Conservation (phyloP, 2,888 invertebrate species). For the Tuta absoluta region DNA sequence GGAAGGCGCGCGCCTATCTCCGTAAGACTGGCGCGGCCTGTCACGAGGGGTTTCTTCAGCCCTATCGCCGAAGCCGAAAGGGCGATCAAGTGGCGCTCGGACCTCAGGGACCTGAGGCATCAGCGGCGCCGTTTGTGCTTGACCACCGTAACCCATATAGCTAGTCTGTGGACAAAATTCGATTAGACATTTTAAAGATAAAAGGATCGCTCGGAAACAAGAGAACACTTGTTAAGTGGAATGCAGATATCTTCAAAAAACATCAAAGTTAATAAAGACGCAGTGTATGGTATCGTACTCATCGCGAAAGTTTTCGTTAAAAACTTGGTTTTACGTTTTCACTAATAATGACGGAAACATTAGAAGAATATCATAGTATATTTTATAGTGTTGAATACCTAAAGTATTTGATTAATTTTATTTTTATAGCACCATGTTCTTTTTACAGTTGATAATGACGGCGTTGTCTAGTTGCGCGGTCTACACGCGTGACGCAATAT, state of each 20-base stretch:
- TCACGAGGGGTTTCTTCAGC: background rate
- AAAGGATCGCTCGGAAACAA: background rate
- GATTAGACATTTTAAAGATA: slow-evolving; percentile 19
- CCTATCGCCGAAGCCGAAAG: slow-evolving; percentile 16
- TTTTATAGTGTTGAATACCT: no score
- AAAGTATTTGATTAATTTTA: no score
- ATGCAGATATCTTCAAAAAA: background rate
- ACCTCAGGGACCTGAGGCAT: slow-evolving; percentile 10
- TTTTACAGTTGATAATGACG: no score
- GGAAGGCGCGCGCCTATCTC: background rate
- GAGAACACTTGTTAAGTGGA: background rate
- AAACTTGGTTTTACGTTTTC: no score
- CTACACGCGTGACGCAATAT: no score
- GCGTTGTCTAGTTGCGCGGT: no score
- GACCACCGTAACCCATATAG: slow-evolving; percentile 30
- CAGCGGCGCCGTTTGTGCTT: slow-evolving; percentile 4
- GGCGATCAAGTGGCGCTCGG: background rate
- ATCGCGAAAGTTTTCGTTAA: no score
- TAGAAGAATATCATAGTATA: no score
- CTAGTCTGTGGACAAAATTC: slow-evolving; percentile 35
- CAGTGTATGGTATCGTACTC: background rate
- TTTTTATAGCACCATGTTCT: no score
- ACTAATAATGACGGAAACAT: no score
- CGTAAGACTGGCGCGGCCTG: background rate
- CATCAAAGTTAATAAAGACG: background rate